These are phyloP conservation scores for Drosophila nigricruria DNA, from an alignment of 2,888 invertebrate species.

Conservation along the genomic window DNA sequence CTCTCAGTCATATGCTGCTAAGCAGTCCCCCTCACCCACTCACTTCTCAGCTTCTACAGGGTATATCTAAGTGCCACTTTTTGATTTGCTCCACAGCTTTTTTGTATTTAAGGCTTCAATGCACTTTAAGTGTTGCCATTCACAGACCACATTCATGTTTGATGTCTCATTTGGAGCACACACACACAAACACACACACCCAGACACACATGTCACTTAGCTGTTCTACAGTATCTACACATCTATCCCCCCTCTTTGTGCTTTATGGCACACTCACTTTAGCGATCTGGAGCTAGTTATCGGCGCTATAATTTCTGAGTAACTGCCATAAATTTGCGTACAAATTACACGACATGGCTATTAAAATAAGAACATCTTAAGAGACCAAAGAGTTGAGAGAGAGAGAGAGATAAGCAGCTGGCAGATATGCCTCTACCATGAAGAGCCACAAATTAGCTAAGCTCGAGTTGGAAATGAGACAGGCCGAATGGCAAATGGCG, in stretches of 20 bases:
- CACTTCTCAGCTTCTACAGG: not conserved
- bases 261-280: slow-evolving; percentile 28
- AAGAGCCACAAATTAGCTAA: slow-evolving; percentile 68
- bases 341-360: slow-evolving; percentile 52
- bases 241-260: slow-evolving; percentile 8
- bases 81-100: not conserved
- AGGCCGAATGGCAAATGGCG: slow-evolving; percentile 47
- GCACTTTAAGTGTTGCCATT: slow-evolving; percentile 38
- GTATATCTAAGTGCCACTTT: not conserved
- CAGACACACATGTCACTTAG: slow-evolving; percentile 35
- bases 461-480: slow-evolving; percentile 57
- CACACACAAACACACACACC: slow-evolving; percentile 14
- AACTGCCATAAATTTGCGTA: slow-evolving; percentile 71
- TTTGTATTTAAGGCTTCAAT: slow-evolving; percentile 14
- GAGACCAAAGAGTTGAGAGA: slow-evolving; percentile 24
- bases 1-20: not conserved
- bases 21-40: no score
- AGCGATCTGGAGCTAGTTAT: slow-evolving; percentile 36
- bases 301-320: slow-evolving; percentile 68
- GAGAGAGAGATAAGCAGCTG: slow-evolving; percentile 51
- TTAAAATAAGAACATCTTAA: slow-evolving; percentile 59
- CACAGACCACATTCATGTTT: slow-evolving; percentile 51
- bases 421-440: slow-evolving; percentile 38
- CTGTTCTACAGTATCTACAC: slow-evolving; percentile 12
- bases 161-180: slow-evolving; percentile 62